A percentile compares a stretch with the other conserved stretches of the same genome.
Conservation (phyloP, 2,888 invertebrate species). For the Drosophila barbarae region DNA sequence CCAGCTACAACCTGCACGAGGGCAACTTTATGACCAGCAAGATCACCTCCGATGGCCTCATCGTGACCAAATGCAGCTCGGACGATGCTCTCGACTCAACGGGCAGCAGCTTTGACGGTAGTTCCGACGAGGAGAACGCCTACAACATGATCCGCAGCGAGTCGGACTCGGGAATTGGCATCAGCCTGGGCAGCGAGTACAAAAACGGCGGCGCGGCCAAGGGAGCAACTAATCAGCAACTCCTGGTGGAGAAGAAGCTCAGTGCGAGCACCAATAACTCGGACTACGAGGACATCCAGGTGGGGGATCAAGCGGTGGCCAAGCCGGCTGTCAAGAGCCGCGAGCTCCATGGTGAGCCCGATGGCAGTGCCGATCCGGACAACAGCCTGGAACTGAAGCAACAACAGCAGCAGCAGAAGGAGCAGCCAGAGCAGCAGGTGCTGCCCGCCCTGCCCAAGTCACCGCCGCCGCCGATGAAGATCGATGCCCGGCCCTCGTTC, state of each 20-base stretch:
- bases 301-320: constrained; percentile 65
- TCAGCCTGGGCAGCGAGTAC: constrained; percentile 78
- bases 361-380: constrained; percentile 92
- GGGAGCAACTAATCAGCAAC: constrained; percentile 44
- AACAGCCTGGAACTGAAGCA: constrained; percentile 84
- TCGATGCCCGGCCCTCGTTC: constrained; percentile 84
- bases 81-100: constrained; percentile 80
- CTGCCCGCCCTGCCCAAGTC: constrained; percentile 85
- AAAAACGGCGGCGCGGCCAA: constrained; percentile 54
- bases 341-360: constrained; percentile 91
- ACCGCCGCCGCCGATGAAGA: constrained; percentile 73
- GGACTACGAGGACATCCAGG: constrained; percentile 80
- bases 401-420: constrained; percentile 81
- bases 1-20: constrained; percentile 79
- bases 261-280: constrained; percentile 78
- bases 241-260: constrained; percentile 74
- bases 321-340: constrained; percentile 82
- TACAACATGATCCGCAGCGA: constrained; percentile 80
- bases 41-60: constrained; percentile 79
- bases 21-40: constrained; percentile 80
- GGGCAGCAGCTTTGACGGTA: constrained; percentile 79
- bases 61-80: constrained; percentile 79
- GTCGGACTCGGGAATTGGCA: constrained; percentile 80
- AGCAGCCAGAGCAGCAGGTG: constrained; percentile 79
- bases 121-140: constrained; percentile 79